A percentile compares a stretch with the other conserved stretches of the same genome.
Conservation (phyloP, 2,113 vertebrate species). For the Cheirogaleus medius region DNA sequence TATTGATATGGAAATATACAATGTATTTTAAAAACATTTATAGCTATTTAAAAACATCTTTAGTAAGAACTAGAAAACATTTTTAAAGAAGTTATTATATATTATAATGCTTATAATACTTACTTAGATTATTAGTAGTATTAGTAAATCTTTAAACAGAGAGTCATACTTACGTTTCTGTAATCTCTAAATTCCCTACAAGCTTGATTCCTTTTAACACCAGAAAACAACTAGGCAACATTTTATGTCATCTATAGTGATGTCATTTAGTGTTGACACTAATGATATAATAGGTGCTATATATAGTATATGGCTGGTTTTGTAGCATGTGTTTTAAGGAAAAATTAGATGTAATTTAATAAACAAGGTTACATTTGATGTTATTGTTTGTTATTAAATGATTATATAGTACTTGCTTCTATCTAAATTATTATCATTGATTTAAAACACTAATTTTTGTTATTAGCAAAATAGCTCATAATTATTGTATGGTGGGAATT, state of each 20-base stretch:
- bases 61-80: background rate
- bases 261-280: background rate
- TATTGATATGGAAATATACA: background rate
- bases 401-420: background rate
- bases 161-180: constrained; percentile 28
- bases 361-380: background rate
- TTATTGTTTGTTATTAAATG: background rate
- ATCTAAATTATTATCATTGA: background rate
- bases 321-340: background rate
- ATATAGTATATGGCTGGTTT: background rate
- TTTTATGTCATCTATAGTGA: background rate
- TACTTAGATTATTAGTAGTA: background rate
- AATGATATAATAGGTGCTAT: background rate
- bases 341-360: background rate
- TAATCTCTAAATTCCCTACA: constrained; percentile 16
- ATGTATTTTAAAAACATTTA: background rate
- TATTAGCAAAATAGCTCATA: background rate
- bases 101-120: background rate
- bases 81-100: background rate
- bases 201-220: background rate
- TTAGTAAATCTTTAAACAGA: constrained; percentile 13
- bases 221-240: background rate
- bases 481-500: background rate
- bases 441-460: background rate
- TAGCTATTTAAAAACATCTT: background rate